Base-by-base conservation (phyloP, 2,888 invertebrate genomes). In the Protula sp. region DNA sequence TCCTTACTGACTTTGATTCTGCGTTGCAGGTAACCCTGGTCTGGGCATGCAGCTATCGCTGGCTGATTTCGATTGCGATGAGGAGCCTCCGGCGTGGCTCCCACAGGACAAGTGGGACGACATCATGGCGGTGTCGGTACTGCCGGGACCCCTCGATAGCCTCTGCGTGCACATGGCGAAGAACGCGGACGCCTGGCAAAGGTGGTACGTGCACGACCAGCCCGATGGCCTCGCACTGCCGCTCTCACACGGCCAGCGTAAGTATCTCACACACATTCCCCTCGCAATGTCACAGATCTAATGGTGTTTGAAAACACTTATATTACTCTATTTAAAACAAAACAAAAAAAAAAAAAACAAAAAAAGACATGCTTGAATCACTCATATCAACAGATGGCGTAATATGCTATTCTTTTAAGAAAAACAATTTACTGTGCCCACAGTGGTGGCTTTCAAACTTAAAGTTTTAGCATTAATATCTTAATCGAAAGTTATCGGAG, bases 41-140 rank as follows among this genome's bases (percentile, higher is more conserved):
- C 68, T 79, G 19, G 76, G 76, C 51, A 74, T 79, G 71, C 76
- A 75, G 69, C 68, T 79, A 59, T 74, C 75, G 2, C 64, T 79
- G 52, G 61, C 69, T 24, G 78, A 79, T 68, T 78, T 79, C 72
- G 76, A 76, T 67, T 75, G 74, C 63, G 68, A 70, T 19, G 76
- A 69, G 22, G 67, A 64, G 2, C 63, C 72, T 2, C 80, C 80
- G 3, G 57, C 60, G 1, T 80, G 78, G 78, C 60, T 80, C 54
- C 74, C 76, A 5, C 62, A 66, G 60, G 76, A 76, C 66, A 74
- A 74, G 58, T 80, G 79, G 79, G 77, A 80, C 57, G 77, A 80
- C 64, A 71, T 80, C 47, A 55, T 80, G 64, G 78, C 78, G 2
- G 65, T 80, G 47, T 79, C 79, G 28, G 76, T 78, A 30, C 70